Evolutionary conservation across 2,113 vertebrate species (phyloP), one percentile per base, ranked within the genome.

Genomic region (Trematocara macrostoma): DNA sequence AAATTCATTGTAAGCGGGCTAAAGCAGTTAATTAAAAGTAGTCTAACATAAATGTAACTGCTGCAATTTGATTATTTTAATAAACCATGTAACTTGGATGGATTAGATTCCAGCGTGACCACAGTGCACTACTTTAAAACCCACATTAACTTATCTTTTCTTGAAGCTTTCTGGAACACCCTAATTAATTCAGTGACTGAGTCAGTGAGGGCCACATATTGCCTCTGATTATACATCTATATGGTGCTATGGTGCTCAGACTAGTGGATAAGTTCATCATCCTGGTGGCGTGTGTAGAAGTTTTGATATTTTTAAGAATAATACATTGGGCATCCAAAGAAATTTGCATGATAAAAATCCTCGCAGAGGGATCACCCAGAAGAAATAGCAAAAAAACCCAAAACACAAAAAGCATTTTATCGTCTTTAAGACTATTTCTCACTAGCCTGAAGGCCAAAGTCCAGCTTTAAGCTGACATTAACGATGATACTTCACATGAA

Each of bases 401-500:
- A 61, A 18, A 11, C 86, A 12, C 76, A 49, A 90, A 87, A 15
- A 92, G 79, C 82, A 89, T 84, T 59, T 89, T 89, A 90, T 92
- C 82, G 23, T 69, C 82, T 87, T 84, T 81, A 49, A 86, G 86
- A 90, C 90, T 59, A 83, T 93, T 93, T 85, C 82, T 93, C 88
- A 83, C 55, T 47, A 16, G 49, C 82, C 76, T 34, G 38, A 91
- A 92, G 89, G 84, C 71, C 61, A 49, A n/a, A 84, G 87, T 87
- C 86, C 85, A 78, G 79, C 61, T 74, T 67, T 80, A 40, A 18
- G 84, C 84, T 88, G 82, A 84, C 84, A 80, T 89, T 89, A 93
- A 93, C 89, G 64, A 79, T 38, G 38, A 87, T 69, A 87, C 88
- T 91, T 92, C 67, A 87, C 31, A 85, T 11, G 78, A 83, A 91